These are phyloP conservation scores for Rotaria macrura DNA, from an alignment of 2,888 invertebrate genomes.

Conservation along the genomic window DNA sequence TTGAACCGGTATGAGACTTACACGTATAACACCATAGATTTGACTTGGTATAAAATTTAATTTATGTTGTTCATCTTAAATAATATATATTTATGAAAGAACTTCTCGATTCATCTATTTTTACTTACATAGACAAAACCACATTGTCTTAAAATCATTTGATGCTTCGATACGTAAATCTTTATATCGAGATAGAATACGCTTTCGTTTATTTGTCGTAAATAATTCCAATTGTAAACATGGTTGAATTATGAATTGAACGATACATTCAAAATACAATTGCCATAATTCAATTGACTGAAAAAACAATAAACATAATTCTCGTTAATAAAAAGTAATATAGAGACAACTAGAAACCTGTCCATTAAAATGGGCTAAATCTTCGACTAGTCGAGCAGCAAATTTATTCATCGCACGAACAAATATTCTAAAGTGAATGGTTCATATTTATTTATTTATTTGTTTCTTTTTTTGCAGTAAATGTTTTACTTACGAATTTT, in stretches of 20 bases:
- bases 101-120: no score
- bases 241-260: constrained; percentile 68
- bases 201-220: constrained; percentile 66
- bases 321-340: no score
- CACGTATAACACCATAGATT: constrained; percentile 42
- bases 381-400: background rate
- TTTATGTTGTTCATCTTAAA: constrained; percentile 10
- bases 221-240: constrained; percentile 69
- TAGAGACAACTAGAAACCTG: background rate
- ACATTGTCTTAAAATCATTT: constrained; percentile 30
- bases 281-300: constrained; percentile 56
- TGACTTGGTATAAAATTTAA: background rate
- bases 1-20: constrained; percentile 75
- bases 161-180: constrained; percentile 24
- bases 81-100: background rate
- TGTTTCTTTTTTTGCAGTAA: no score
- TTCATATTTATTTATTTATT: no score
- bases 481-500: background rate
- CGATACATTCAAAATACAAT: constrained; percentile 68
- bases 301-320: constrained; percentile 33
- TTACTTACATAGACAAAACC: constrained; percentile 25
- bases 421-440: background rate
- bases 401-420: constrained; percentile 22
- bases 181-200: constrained; percentile 60
- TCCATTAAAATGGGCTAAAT: background rate